Conservation (phyloP, 2,113 vertebrate genomes). For the Ancistrus triradiatus region DNA sequence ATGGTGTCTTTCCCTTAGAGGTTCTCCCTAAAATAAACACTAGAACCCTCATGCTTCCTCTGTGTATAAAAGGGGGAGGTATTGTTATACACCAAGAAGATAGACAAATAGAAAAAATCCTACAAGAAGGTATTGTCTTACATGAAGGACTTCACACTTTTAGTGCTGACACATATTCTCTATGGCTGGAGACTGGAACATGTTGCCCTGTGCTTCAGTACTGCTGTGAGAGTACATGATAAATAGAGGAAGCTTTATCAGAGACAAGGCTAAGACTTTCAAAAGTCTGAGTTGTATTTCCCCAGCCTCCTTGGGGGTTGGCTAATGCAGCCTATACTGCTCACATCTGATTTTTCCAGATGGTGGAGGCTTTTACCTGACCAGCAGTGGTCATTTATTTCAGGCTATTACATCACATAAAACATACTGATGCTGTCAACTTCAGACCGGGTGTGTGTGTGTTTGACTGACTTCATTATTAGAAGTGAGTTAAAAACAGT, state of each 20-base stretch:
- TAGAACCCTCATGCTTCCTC: slow-evolving; percentile 9
- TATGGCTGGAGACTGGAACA: slow-evolving; percentile 11
- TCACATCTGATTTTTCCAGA: slow-evolving; percentile 15
- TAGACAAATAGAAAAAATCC: slow-evolving; percentile 22
- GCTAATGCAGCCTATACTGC: slow-evolving; percentile 12
- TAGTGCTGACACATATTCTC: slow-evolving; percentile 2
- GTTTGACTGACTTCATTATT: too few relatives aligned
- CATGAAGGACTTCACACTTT: not conserved
- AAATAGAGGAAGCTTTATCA: slow-evolving; percentile 36
- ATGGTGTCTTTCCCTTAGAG: too few relatives aligned
- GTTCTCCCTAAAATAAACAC: slow-evolving; percentile 5
- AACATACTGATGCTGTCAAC: slow-evolving; percentile 19
- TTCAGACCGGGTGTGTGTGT: too few relatives aligned
- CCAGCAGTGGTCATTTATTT: slow-evolving; percentile 10
- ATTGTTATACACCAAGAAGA: slow-evolving; percentile 5
- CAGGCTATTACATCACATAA: slow-evolving; percentile 8
- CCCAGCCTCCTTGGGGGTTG: slow-evolving; percentile 3
- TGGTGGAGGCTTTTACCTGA: slow-evolving; percentile 20
- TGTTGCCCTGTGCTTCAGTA: slow-evolving; percentile 12
- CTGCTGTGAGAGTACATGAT: slow-evolving; percentile 5
- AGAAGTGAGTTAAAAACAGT: too few relatives aligned
- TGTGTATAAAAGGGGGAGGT: not conserved
- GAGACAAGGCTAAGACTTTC: slow-evolving; percentile 27
- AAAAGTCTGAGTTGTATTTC: slow-evolving; percentile 26
- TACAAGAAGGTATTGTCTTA: slow-evolving; percentile 18